Evolutionary conservation across 2,797 vertebrate genomes (phyloP), one percentile per base, ranked within the genome.

Genomic region (Gymnocypris eckloni): DNA sequence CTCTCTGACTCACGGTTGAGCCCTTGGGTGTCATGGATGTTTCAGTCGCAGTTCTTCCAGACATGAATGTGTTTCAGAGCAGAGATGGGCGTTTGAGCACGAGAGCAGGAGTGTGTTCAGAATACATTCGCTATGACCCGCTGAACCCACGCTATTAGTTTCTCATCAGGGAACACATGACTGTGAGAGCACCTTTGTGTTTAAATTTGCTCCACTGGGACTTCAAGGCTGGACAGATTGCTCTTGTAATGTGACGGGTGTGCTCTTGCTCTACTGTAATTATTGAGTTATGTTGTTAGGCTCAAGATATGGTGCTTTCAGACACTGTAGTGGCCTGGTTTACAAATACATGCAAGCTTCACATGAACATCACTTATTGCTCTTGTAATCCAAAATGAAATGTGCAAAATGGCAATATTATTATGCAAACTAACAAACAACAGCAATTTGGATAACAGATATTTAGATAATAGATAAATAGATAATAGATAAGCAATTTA

Each of bases 61-160:
- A 59, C 52, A 41, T 80, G 43, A 80, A 39, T 81, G 28, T 69
- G 28, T 69, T 69, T 79, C 41, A 43, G 9, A n/a, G 18, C 25
- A 56, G 2, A 54, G 12, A 28, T 11, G 48, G 73, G 45, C 11
- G 1, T 50, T 76, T 61, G 52, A 78, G 28, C 12, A 16, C 11
- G 50, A 41, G 52, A 79, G 54, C 54, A 10, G 39, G 37, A 79
- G 56, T 61, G 77, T 79, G 54, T 79, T 43, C 56, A 39, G 77
- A 61, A 79, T 28, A 45, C 11, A 43, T 64, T 64, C 2, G 0
- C 37, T 1, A 22, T 64, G 56, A 79, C 77, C 77, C 6, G 8
- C 37, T 79, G 56, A 79, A 79, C 77, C 77, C 12, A 0, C 1
- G 10, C 48, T 76, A 76, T 76, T 76, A 54, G 73, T 20, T 76